A percentile compares a stretch with the other conserved stretches of the same genome.
These are phyloP conservation scores for Amphiprion clarkii DNA, from an alignment of 2,797 vertebrate genomes.

Conservation along the genomic window DNA sequence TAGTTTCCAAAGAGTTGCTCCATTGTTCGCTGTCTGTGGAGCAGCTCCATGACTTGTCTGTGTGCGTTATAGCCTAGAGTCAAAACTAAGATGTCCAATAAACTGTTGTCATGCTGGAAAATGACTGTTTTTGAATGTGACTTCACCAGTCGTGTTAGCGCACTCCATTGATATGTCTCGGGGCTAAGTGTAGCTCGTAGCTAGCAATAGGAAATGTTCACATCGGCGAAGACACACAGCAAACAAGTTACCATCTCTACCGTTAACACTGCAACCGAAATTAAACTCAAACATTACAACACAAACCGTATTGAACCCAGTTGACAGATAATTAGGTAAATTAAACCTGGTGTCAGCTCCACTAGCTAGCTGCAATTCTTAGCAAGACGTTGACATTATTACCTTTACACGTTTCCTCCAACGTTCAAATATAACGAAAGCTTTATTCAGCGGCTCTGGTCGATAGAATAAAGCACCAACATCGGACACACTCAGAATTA, in stretches of 20 bases:
- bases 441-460: conserved; percentile 1
- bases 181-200: too few relatives aligned
- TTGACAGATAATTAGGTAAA: accelerated
- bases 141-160: not conserved
- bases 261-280: not conserved
- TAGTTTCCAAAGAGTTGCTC: not conserved
- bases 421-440: conserved; percentile 10
- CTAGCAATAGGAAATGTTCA: not conserved
- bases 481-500: not conserved
- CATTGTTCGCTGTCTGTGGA: conserved; percentile 6
- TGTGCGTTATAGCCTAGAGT: not conserved
- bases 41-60: not conserved
- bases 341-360: not conserved
- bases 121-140: accelerated
- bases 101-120: not conserved
- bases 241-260: not conserved
- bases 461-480: accelerated
- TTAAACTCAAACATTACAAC: accelerated
- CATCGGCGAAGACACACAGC: not conserved
- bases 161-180: not conserved
- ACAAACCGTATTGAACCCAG: not conserved
- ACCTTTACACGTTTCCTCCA: conserved; percentile 48
- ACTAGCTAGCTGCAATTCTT: conserved; percentile 19
- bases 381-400: conserved; percentile 23
- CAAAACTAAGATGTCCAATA: not conserved